Percentiles rank a stretch among this genome's conserved stretches.
These are phyloP conservation scores for Leptopterna dolabrata DNA, from an alignment of 2,888 invertebrate species.

Conservation along the genomic window DNA sequence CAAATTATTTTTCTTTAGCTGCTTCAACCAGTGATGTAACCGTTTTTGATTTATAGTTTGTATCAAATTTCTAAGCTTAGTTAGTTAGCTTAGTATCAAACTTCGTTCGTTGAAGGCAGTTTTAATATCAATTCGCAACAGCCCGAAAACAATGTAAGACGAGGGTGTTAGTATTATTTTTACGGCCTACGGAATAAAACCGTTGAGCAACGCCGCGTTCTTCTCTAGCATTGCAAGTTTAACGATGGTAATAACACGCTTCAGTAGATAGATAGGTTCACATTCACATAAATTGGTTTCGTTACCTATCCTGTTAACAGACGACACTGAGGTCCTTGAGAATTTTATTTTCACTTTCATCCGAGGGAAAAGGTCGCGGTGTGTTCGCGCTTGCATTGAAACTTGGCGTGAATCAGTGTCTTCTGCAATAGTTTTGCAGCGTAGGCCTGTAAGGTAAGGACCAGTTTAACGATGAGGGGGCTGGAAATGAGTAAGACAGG, in stretches of 20 bases:
- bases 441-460: neutral
- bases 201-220: neutral
- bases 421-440: neutral
- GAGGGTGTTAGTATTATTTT: neutral
- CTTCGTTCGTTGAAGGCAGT: neutral
- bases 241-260: constrained; percentile 3
- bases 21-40: too few species aligned
- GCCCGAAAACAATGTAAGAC: neutral
- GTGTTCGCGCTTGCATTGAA: neutral
- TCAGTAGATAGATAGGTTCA: constrained; percentile 7
- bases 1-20: too few species aligned
- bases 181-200: neutral
- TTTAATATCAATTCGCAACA: neutral
- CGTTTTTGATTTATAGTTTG: too few species aligned
- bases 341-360: constrained; percentile 3
- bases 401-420: neutral
- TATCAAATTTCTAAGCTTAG: too few species aligned
- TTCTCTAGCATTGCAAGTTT: neutral
- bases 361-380: neutral
- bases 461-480: constrained; percentile 11
- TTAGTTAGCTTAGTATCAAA: too few species aligned
- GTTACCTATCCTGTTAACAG: neutral
- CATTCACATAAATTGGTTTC: neutral
- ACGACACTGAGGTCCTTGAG: neutral
- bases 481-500: neutral